A percentile compares a stretch with the other conserved stretches of the same genome.
Conservation (phyloP, 53 echinoderm and acorn worm species). For the Luidia sarsii region DNA sequence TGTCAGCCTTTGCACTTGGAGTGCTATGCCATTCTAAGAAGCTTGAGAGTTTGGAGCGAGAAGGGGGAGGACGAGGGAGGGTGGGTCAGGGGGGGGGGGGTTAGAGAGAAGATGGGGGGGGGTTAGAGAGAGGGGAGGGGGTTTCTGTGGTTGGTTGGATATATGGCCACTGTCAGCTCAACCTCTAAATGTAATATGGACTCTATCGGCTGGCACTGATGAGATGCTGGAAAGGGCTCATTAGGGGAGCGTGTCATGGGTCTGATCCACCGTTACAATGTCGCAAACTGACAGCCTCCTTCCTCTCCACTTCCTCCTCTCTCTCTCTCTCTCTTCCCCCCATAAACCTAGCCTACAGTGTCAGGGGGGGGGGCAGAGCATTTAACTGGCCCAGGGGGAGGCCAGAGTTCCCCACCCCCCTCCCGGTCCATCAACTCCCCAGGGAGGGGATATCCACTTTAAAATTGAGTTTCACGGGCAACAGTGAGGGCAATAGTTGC, state of each 20-base stretch:
- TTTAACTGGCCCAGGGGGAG: no score
- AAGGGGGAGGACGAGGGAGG: no score
- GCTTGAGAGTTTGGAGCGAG: no score
- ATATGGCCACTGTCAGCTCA: constrained; percentile 35
- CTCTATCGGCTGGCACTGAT: constrained; percentile 26
- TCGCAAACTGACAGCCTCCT: constrained; percentile 52
- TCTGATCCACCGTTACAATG: constrained; percentile 39
- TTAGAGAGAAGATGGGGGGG: not conserved
- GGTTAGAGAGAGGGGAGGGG: not conserved
- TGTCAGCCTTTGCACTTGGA: no score
- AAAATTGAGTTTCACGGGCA: constrained; percentile 48
- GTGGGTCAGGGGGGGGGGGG: no score
- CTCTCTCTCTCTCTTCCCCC: not conserved
- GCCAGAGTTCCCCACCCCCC: no score
- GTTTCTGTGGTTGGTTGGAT: no score
- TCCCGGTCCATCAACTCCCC: no score
- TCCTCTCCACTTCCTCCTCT: constrained; percentile 33
- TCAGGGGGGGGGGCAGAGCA: no score
- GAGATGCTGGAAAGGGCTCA: constrained; percentile 26
- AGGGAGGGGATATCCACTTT: constrained; percentile 31
- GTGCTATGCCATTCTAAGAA: no score
- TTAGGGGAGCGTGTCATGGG: constrained; percentile 22
- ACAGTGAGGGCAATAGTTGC: constrained; percentile 40
- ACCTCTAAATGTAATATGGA: constrained; percentile 25
- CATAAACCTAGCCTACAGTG: no score